phyloP scores from a whole-genome alignment of 2,797 vertebrate species.

The Crenichthys baileyi region DNA sequence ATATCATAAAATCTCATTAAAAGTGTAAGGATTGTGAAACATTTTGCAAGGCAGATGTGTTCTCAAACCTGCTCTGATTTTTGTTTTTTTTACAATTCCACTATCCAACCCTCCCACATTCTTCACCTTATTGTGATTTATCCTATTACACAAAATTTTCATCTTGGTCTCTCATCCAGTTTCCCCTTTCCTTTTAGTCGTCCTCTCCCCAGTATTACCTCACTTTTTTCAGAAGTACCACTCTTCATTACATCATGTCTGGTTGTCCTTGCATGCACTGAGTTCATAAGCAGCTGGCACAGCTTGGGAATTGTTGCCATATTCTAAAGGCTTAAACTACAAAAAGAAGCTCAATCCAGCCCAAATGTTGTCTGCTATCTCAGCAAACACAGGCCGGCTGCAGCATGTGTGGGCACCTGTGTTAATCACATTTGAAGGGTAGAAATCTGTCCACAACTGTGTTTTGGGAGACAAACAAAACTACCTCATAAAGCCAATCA shows the following conservation, averaged over 20 bases:
- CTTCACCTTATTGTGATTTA: not conserved
- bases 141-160: not conserved
- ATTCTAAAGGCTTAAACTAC: constrained; percentile 46
- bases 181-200: not conserved
- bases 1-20: too few relatives aligned
- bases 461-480: not conserved
- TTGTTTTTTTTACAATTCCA: not conserved
- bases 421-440: not conserved
- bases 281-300: constrained; percentile 30
- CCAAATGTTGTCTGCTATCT: constrained; percentile 49
- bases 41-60: not conserved
- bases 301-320: constrained; percentile 56
- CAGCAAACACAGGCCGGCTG: constrained; percentile 35
- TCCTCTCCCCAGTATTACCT: constrained; percentile 25
- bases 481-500: not conserved
- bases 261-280: constrained; percentile 25
- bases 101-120: not conserved
- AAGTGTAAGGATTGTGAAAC: too few relatives aligned
- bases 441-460: not conserved
- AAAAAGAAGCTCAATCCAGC: constrained; percentile 50
- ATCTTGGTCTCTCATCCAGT: not conserved
- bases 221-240: constrained; percentile 32
- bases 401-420: not conserved
- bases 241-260: constrained; percentile 50
- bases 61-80: not conserved